Evolutionary conservation across 2,113 vertebrate genomes (phyloP).

Genomic region (Cynoglossus semilaevis): DNA sequence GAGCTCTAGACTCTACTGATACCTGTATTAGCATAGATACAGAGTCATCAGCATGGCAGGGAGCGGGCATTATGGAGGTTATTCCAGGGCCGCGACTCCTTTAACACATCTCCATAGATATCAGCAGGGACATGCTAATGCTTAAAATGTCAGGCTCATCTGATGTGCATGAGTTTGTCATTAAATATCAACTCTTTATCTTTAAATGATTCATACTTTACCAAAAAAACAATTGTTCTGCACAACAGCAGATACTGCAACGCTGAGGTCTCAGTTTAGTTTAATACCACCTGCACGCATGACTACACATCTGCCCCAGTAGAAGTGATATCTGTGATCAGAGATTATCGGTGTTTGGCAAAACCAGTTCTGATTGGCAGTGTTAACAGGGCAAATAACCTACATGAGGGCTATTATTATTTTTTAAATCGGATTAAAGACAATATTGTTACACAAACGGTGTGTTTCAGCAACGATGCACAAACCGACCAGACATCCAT

Average conservation of each 20-base stretch:
- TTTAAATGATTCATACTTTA: too few relatives aligned
- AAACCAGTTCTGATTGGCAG: conserved; percentile 27
- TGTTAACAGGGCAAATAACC: conserved; percentile 34
- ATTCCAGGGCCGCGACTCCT: conserved; percentile 50
- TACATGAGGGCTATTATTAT: conserved; percentile 19
- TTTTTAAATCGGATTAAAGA: conserved; percentile 16
- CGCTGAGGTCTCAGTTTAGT: conserved; percentile 11
- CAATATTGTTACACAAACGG: conserved; percentile 31
- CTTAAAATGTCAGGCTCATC: conserved; percentile 62
- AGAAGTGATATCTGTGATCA: conserved; percentile 44
- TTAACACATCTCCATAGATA: conserved; percentile 74
- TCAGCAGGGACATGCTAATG: conserved; percentile 50
- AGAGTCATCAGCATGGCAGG: conserved; percentile 60
- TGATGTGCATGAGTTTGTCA: conserved; percentile 45
- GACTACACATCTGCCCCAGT: conserved; percentile 31
- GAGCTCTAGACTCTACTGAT: conserved; percentile 56
- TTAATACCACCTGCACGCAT: conserved; percentile 4
- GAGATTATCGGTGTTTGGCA: too few relatives aligned
- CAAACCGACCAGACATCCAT: conserved; percentile 52
- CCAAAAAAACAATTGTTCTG: not conserved
- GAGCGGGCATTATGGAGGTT: conserved; percentile 56
- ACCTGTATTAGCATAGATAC: conserved; percentile 79
- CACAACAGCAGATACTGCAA: conserved; percentile 7
- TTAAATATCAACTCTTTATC: conserved; percentile 20
- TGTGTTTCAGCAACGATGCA: conserved; percentile 35